A percentile compares a stretch with the other conserved stretches of the same genome.
phyloP scores from a whole-genome alignment of 2,888 invertebrate species.

The Epirrita christyi region DNA sequence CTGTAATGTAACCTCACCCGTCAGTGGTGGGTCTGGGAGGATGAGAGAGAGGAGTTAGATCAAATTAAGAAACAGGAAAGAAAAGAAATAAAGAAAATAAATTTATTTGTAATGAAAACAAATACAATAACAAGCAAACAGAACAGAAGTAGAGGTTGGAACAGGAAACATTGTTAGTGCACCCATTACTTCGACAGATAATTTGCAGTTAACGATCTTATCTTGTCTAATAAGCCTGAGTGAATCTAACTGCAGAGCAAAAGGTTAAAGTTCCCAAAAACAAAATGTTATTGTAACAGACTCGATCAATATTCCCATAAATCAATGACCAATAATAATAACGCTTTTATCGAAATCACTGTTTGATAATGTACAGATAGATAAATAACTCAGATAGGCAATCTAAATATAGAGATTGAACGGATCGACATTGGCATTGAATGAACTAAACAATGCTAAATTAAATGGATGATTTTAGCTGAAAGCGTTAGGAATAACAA shows the following conservation, averaged over 20 bases:
- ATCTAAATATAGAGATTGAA: constrained; percentile 11
- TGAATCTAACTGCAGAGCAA: not conserved
- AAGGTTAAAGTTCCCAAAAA: not conserved
- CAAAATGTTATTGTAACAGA: too few species aligned
- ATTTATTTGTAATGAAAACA: too few species aligned
- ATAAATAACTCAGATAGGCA: not conserved
- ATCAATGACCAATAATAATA: constrained; percentile 7
- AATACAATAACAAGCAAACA: too few species aligned
- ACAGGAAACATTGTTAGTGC: too few species aligned
- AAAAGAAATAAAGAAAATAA: too few species aligned
- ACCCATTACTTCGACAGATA: too few species aligned
- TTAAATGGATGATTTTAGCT: not conserved
- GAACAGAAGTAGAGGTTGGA: too few species aligned
- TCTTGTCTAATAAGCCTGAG: too few species aligned
- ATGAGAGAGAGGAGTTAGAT: too few species aligned
- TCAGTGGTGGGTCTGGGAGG: too few species aligned
- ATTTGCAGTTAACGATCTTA: not conserved
- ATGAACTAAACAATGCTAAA: constrained; percentile 17
- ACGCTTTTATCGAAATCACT: constrained; percentile 11
- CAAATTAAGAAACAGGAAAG: too few species aligned
- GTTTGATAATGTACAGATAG: constrained; percentile 3
- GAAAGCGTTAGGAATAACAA: not conserved
- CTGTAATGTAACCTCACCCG: too few species aligned
- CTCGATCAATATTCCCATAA: not conserved
- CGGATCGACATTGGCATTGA: constrained; percentile 12